phyloP scores from a whole-genome alignment of 1,140 invertebrate species.

The Diabrotica virgifera region DNA sequence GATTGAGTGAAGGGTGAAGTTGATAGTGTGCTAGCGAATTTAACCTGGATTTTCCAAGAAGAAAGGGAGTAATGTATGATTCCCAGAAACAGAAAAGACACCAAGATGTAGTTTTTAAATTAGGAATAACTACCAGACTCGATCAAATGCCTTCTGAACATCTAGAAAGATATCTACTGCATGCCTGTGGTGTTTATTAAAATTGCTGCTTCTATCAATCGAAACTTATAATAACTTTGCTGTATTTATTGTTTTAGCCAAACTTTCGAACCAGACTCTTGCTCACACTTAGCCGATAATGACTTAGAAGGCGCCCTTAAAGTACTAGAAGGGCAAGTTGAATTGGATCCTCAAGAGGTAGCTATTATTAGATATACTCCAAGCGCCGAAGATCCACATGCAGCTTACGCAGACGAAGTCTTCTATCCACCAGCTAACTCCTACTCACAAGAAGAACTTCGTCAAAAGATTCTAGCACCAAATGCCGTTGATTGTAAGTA shows the following conservation, averaged over 20 bases:
- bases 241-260: conserved; percentile 28
- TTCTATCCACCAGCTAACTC: conserved; percentile 64
- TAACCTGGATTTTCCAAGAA: no score
- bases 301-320: conserved; percentile 54
- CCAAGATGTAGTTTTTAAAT: no score
- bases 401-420: conserved; percentile 72
- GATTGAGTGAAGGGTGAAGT: no score
- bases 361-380: conserved; percentile 78
- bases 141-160: no score
- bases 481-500: conserved; percentile 38
- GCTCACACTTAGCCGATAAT: conserved; percentile 49
- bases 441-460: conserved; percentile 26
- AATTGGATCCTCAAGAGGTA: conserved; percentile 61
- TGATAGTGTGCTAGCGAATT: no score
- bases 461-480: conserved; percentile 40
- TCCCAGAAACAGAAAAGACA: no score
- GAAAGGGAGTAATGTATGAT: no score
- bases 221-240: no score
- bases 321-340: conserved; percentile 51
- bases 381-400: conserved; percentile 61
- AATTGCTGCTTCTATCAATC: no score
- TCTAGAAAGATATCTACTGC: no score
- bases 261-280: conserved; percentile 45
- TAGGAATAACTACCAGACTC: no score
- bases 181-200: no score